Evolutionary conservation across 2,797 vertebrate genomes (phyloP).

Genomic region (Argya squamiceps): DNA sequence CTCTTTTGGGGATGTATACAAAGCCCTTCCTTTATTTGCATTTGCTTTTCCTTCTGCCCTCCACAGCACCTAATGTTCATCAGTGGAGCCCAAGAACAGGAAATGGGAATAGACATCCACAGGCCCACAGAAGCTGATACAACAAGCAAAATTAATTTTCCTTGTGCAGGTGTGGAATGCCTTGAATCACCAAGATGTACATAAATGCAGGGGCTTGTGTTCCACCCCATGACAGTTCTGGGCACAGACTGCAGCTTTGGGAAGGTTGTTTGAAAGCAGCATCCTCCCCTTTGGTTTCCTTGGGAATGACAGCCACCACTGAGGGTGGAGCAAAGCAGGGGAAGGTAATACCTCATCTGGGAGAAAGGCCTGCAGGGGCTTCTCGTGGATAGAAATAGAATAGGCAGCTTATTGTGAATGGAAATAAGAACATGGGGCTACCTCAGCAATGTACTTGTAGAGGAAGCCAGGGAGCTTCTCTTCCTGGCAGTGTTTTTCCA

Average conservation of each 20-base stretch:
- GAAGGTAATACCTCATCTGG: background rate
- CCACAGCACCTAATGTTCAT: background rate
- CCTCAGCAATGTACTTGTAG: background rate
- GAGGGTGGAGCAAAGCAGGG: background rate
- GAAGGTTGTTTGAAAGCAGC: background rate
- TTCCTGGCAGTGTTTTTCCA: background rate
- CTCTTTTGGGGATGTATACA: slow-evolving; percentile 23
- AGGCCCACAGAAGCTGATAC: background rate
- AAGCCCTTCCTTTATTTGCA: slow-evolving; percentile 41
- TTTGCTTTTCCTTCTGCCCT: background rate
- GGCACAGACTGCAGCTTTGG: background rate
- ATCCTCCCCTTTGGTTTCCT: background rate
- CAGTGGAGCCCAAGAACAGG: background rate
- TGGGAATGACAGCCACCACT: background rate
- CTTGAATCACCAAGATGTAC: background rate
- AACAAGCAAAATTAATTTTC: background rate
- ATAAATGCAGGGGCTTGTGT: background rate
- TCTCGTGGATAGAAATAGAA: background rate
- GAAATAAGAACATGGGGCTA: background rate
- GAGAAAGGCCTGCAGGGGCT: background rate
- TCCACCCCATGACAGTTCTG: background rate
- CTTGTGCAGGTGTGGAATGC: background rate
- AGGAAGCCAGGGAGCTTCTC: background rate
- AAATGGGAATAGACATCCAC: background rate
- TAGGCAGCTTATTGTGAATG: background rate